Evolutionary conservation across 2,888 invertebrate genomes (phyloP).

Genomic region (Lasioglossum vierecki): DNA sequence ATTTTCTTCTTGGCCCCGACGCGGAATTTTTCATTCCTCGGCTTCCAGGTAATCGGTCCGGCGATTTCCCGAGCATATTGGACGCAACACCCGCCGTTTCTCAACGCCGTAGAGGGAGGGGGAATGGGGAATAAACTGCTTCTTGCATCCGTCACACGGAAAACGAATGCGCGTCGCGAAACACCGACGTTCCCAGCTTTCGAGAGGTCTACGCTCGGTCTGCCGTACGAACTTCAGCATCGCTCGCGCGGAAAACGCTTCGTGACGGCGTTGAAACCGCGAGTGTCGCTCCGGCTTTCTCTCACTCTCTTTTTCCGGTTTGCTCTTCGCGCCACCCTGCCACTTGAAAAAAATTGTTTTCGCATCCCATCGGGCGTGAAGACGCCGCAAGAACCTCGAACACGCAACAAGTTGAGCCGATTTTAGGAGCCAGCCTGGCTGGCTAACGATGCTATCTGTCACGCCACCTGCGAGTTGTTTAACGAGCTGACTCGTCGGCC

Average conservation of each 20-base stretch:
- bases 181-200: neutral
- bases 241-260: neutral
- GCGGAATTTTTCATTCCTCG: constrained; percentile 46
- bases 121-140: neutral
- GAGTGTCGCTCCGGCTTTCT: neutral
- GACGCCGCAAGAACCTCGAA: constrained; percentile 6
- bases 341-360: neutral
- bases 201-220: neutral
- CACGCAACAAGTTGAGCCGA: constrained; percentile 58
- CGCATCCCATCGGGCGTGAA: constrained; percentile 10
- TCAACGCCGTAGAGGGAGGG: neutral
- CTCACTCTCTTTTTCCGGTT: neutral
- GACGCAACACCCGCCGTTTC: neutral
- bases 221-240: neutral
- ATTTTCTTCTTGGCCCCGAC: neutral
- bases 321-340: neutral
- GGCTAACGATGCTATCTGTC: constrained; percentile 49
- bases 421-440: constrained; percentile 31
- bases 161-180: neutral
- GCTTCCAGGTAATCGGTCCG: constrained; percentile 25
- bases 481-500: constrained; percentile 36
- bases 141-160: neutral
- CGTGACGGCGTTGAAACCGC: neutral
- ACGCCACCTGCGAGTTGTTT: constrained; percentile 35
- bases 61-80: constrained; percentile 46